Evolutionary conservation across 2,113 vertebrate species (phyloP).

Genomic region (Corapipo altera): DNA sequence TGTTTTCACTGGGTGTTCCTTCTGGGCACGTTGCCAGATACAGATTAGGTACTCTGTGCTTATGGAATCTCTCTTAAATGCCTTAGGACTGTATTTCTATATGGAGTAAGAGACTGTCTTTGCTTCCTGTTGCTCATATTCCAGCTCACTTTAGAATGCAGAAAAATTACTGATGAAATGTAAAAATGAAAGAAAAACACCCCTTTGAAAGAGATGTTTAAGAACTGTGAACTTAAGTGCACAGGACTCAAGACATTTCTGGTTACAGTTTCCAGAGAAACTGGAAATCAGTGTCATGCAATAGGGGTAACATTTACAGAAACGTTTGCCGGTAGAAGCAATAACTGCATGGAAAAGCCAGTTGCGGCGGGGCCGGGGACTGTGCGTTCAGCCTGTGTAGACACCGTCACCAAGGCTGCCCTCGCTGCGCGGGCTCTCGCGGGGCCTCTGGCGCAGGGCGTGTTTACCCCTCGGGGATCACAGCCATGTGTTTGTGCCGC

Average conservation of each 20-base stretch:
- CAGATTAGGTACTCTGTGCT: background rate
- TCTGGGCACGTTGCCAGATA: background rate
- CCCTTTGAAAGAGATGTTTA: too few species aligned
- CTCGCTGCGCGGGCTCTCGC: background rate
- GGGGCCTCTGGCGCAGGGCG: background rate
- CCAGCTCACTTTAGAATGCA: background rate
- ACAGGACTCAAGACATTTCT: background rate
- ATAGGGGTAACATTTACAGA: background rate
- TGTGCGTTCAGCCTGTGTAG: accelerated
- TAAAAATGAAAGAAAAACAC: background rate
- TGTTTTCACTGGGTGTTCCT: background rate
- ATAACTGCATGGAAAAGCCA: background rate
- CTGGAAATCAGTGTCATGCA: background rate
- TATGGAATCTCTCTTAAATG: accelerated
- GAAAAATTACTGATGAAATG: background rate
- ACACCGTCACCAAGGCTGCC: background rate
- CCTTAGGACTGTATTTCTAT: background rate
- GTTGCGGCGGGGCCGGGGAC: background rate
- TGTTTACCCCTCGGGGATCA: background rate
- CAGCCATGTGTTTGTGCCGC: slow-evolving; percentile 6
- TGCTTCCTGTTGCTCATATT: background rate
- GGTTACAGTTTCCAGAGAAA: background rate
- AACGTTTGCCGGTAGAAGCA: background rate
- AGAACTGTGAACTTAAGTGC: background rate
- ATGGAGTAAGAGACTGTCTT: background rate